Conservation (phyloP, 2,888 invertebrate genomes). For the Lasioglossum morio region DNA sequence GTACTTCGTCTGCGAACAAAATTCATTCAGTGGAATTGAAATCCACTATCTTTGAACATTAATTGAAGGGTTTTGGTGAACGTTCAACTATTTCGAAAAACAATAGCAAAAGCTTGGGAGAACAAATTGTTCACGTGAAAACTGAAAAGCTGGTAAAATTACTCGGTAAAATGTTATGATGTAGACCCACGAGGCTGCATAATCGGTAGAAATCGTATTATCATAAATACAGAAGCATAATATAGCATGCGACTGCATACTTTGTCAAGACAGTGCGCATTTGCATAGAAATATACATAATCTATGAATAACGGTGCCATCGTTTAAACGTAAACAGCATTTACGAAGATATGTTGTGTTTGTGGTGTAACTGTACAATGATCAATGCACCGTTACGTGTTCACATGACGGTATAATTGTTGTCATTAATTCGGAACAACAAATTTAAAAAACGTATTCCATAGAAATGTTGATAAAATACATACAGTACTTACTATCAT, state of each 20-base stretch:
- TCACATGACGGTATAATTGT: background rate
- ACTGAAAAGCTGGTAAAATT: background rate
- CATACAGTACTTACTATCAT: background rate
- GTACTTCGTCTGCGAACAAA: background rate
- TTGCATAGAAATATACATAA: conserved; percentile 44
- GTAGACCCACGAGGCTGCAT: background rate
- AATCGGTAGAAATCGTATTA: background rate
- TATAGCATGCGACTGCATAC: background rate
- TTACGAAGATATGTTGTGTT: background rate
- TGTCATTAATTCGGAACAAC: background rate
- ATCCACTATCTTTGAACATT: background rate
- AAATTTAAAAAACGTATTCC: background rate
- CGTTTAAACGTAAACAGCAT: background rate
- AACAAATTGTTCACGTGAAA: background rate
- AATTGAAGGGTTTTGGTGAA: background rate
- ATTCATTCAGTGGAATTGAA: background rate
- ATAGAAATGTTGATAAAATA: background rate
- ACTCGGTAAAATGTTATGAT: background rate
- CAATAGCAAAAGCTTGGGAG: background rate
- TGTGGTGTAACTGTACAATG: background rate
- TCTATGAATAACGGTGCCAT: background rate
- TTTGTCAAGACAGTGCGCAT: background rate
- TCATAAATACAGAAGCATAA: background rate
- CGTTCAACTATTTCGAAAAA: background rate
- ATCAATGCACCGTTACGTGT: background rate